A percentile compares a stretch with the other conserved stretches of the same genome.
Conservation (phyloP, 2,797 vertebrate species). For the Gallinago solitaria region DNA sequence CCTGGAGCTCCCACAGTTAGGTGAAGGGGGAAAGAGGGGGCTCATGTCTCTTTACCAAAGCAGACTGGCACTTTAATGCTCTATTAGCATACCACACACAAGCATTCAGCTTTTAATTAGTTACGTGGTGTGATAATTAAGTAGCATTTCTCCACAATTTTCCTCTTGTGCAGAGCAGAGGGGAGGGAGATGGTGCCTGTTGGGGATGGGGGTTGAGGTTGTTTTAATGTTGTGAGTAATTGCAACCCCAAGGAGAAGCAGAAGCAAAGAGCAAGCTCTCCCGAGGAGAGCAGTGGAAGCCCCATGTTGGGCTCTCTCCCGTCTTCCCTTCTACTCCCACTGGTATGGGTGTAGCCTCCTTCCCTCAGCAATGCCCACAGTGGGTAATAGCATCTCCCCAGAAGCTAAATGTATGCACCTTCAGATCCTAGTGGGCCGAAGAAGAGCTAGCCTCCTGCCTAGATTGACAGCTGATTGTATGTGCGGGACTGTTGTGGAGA, state of each 20-base stretch:
- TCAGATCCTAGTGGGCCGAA: neutral
- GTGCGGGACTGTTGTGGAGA: neutral
- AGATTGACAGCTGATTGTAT: neutral
- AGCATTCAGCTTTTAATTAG: slow-evolving; percentile 79
- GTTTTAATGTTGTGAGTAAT: slow-evolving; percentile 67
- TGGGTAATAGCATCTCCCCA: neutral
- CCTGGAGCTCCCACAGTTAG: slow-evolving; percentile 54
- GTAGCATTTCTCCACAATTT: slow-evolving; percentile 73
- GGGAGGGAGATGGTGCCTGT: slow-evolving; percentile 36
- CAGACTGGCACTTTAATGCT: slow-evolving; percentile 70
- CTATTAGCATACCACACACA: slow-evolving; percentile 78
- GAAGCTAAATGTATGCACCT: neutral
- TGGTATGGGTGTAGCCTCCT: neutral
- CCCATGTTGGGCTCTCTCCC: neutral
- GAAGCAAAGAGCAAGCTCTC: slow-evolving; percentile 39
- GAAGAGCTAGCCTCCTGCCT: neutral
- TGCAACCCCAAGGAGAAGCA: slow-evolving; percentile 70
- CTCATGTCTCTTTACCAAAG: slow-evolving; percentile 66
- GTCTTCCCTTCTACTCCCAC: neutral
- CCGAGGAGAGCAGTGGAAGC: neutral
- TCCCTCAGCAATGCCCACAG: neutral
- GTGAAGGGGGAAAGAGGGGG: slow-evolving; percentile 61
- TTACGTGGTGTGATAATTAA: slow-evolving; percentile 82
- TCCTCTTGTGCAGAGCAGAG: slow-evolving; percentile 46
- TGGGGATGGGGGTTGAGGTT: slow-evolving; percentile 55